Evolutionary conservation across 2,888 invertebrate species (phyloP).

Genomic region (Branchellion lobata): DNA sequence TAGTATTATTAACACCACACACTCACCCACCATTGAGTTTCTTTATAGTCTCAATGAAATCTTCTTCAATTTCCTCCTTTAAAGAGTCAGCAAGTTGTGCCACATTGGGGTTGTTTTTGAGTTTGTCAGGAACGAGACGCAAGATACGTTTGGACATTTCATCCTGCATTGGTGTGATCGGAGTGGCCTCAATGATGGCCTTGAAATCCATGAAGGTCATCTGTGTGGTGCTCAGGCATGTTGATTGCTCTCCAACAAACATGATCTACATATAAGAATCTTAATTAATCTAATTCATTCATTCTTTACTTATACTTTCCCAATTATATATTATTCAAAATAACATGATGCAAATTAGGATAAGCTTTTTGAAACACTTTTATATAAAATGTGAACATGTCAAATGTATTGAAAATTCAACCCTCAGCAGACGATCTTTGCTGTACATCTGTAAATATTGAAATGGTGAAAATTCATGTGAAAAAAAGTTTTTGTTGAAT

Average conservation of each 20-base stretch:
- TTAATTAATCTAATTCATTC: too few species aligned
- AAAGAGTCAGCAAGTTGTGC: conserved; percentile 55
- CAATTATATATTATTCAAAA: too few species aligned
- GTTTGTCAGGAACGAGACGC: conserved; percentile 57
- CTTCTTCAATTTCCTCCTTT: conserved; percentile 58
- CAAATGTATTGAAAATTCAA: too few species aligned
- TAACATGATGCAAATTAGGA: too few species aligned
- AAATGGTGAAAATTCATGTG: not conserved
- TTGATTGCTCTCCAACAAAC: too few species aligned
- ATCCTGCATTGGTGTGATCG: conserved; percentile 60
- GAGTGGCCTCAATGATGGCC: conserved; percentile 60
- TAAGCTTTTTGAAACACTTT: too few species aligned
- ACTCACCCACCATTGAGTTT: conserved; percentile 59
- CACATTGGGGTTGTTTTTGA: conserved; percentile 54
- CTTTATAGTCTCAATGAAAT: conserved; percentile 61
- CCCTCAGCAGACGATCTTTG: conserved; percentile 29
- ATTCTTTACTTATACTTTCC: too few species aligned
- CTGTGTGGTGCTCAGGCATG: too few species aligned
- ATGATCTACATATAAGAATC: too few species aligned
- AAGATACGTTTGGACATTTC: conserved; percentile 60
- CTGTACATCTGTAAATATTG: conserved; percentile 32
- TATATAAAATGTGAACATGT: too few species aligned
- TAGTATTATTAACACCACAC: not conserved
- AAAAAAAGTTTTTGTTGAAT: too few species aligned
- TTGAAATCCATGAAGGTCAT: conserved; percentile 62